phyloP scores from a whole-genome alignment of 2,797 vertebrate species.

The Tragopan temminckii region DNA sequence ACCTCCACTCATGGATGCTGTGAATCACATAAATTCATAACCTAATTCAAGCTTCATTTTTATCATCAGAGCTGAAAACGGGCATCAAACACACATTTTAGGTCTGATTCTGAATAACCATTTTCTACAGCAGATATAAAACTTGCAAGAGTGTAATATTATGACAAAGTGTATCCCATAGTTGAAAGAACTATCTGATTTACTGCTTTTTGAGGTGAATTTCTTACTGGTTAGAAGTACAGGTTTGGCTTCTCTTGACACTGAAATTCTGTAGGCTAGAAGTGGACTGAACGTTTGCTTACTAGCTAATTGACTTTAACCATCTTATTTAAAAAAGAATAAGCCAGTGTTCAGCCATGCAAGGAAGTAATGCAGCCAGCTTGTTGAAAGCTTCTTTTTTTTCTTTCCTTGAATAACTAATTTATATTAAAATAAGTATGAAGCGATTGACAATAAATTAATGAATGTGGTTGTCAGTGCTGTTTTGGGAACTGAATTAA shows the following conservation, averaged over 20 bases:
- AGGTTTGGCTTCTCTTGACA: background rate
- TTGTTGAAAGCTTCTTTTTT: background rate
- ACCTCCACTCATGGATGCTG: background rate
- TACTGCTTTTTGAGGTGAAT: background rate
- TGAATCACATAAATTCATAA: background rate
- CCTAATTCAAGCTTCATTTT: background rate
- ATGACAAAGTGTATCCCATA: background rate
- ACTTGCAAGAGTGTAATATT: background rate
- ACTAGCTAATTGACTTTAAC: background rate
- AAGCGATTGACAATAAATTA: slow-evolving; percentile 7
- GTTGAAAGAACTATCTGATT: background rate
- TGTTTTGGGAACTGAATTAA: background rate
- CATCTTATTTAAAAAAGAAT: background rate
- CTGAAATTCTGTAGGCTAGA: background rate
- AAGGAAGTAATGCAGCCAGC: background rate
- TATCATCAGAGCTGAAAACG: background rate
- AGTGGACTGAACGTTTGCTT: background rate
- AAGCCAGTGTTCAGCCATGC: background rate
- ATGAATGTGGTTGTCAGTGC: background rate
- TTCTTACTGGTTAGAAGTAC: background rate
- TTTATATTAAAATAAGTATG: background rate
- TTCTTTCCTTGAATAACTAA: background rate
- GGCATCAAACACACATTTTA: background rate
- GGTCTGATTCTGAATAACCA: background rate
- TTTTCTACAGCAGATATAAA: background rate